phyloP scores from a whole-genome alignment of 2,888 invertebrate genomes.

The Craniophora ligustri region DNA sequence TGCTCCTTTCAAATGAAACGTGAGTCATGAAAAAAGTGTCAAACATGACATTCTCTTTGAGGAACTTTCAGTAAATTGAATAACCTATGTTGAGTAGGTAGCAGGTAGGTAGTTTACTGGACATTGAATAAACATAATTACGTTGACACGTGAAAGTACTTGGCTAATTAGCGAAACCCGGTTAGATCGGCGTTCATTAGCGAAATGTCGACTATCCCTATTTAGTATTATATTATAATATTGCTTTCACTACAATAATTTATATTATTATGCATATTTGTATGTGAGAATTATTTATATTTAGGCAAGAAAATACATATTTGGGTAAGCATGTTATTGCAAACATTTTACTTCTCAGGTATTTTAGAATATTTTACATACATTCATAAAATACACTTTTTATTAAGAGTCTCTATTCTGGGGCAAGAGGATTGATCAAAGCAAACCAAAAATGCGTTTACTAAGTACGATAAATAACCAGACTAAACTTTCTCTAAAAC shows the following conservation, averaged over 20 bases:
- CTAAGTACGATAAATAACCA: no score
- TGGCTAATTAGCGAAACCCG: constrained; percentile 11
- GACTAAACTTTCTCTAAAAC: no score
- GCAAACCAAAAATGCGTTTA: no score
- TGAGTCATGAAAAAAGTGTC: constrained; percentile 16
- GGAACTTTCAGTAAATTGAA: constrained; percentile 22
- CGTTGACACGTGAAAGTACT: constrained; percentile 47
- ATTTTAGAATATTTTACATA: no score
- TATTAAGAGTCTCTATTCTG: no score
- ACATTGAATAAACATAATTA: constrained; percentile 3
- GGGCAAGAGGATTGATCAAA: no score
- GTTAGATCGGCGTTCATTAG: constrained; percentile 7
- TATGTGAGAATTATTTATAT: neutral
- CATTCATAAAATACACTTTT: no score
- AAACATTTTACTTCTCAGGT: no score
- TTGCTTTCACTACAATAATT: constrained; percentile 22
- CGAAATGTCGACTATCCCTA: constrained; percentile 18
- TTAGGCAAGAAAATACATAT: no score
- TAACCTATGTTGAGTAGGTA: neutral
- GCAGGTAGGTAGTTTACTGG: neutral
- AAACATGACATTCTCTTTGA: neutral
- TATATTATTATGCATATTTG: neutral
- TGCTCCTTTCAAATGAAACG: constrained; percentile 11
- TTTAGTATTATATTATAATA: neutral
- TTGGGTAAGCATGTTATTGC: no score